phyloP scores from a whole-genome alignment of 1,140 invertebrate genomes.

The Zaprionus capensis region DNA sequence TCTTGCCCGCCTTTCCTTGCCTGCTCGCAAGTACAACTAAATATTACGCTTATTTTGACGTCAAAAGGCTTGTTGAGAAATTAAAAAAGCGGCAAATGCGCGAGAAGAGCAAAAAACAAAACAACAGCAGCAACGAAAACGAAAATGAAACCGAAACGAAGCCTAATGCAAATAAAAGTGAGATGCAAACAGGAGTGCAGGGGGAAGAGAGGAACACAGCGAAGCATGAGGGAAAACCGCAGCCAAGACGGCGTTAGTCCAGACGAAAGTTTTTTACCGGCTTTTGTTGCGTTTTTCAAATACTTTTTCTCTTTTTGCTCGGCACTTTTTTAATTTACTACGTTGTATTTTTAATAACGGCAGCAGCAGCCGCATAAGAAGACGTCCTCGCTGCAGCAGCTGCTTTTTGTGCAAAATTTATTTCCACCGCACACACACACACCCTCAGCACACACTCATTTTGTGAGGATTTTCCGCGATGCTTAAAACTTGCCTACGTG shows the following conservation, averaged over 20 bases:
- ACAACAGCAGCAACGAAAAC: constrained; percentile 2
- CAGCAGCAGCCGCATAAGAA: background rate
- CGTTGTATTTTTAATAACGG: constrained; percentile 64
- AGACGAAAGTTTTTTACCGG: constrained; percentile 32
- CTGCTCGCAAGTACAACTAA: constrained; percentile 47
- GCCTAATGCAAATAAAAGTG: constrained; percentile 26
- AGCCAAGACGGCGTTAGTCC: constrained; percentile 40
- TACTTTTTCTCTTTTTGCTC: constrained; percentile 34
- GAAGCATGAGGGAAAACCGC: constrained; percentile 32
- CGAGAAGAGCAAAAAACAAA: constrained; percentile 21
- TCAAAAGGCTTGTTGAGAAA: constrained; percentile 70
- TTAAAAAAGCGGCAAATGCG: constrained; percentile 68
- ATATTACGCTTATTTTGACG: constrained; percentile 71
- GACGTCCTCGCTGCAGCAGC: constrained; percentile 8
- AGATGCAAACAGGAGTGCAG: background rate
- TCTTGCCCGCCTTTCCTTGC: constrained; percentile 8
- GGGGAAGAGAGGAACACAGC: background rate
- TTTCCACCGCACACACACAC: constrained; percentile 33
- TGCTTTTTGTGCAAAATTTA: constrained; percentile 37
- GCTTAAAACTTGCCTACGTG: constrained; percentile 54
- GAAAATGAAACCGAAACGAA: constrained; percentile 17
- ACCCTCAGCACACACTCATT: background rate
- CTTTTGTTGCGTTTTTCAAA: constrained; percentile 65
- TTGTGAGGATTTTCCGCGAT: constrained; percentile 40
- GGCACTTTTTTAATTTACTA: constrained; percentile 61